Base-by-base conservation (phyloP, 1,140 invertebrate species). In the Delia radicum region DNA sequence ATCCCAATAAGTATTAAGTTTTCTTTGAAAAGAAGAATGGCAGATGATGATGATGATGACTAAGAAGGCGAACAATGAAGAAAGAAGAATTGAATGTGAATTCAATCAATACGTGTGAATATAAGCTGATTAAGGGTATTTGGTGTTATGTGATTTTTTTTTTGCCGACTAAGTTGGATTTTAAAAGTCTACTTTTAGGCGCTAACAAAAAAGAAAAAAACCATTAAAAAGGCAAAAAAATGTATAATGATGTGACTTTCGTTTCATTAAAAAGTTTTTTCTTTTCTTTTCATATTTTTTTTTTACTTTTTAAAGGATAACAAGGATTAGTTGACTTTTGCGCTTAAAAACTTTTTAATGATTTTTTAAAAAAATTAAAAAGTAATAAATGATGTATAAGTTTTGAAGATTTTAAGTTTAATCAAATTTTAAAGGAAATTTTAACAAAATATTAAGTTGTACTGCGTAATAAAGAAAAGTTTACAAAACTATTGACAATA, bases 61-160 rank as follows among this genome's bases (percentile, higher is more conserved):
- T 7, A 48, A 15, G 10, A 3, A 48, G 4, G 42, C n/a, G 2
- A 15, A 48, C 5, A 10, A 28, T 28, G 21, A 62, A 65, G 13
- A 65, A 31, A 28, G 31, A 31, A 29, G 18, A 67, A 67, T 7
- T 69, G 29, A 69, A 69, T 69, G 65, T 15, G 29, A 37, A 69
- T 69, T 69, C 65, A 33, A 69, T 69, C 65, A 69, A 69, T 69
- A 69, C 29, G 65, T 69, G 65, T 69, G 65, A 69, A 69, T 37
- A 33, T 69, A 69, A 69, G 65, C 65, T 69, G 65, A 69, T 69
- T 69, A 69, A 69, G 65, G 65, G 29, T 69, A 33, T 69, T 69
- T 69, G 31, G 65, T 69, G 65, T 69, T 69, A 24, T 24, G 37
- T 8, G n/a, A 33, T 69, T 69, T 33, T 3, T 24, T 33, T 24